Conservation (phyloP, 2,113 vertebrate species). For the Phrynosoma platyrhinos region DNA sequence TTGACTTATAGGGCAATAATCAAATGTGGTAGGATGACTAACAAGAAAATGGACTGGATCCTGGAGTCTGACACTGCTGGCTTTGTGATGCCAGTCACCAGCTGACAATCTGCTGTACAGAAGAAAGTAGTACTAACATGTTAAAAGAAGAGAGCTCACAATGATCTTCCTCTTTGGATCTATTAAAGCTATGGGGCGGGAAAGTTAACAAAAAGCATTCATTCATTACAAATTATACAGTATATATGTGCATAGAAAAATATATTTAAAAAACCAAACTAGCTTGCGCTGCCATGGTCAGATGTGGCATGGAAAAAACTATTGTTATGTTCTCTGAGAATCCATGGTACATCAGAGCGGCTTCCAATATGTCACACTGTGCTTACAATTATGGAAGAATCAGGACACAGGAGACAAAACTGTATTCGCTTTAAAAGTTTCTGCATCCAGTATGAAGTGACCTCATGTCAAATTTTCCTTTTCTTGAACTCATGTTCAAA, state of each 20-base stretch:
- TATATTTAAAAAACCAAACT: conserved; percentile 36
- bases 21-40: conserved; percentile 16
- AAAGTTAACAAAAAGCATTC: conserved; percentile 32
- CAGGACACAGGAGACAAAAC: conserved; percentile 20
- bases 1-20: conserved; percentile 32
- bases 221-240: conserved; percentile 40
- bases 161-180: conserved; percentile 17
- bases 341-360: neutral
- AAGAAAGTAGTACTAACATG: conserved; percentile 22
- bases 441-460: conserved; percentile 22
- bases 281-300: conserved; percentile 22
- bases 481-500: conserved; percentile 59
- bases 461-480: conserved; percentile 59
- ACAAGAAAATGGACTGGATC: conserved; percentile 25
- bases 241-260: conserved; percentile 24
- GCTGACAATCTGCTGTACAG: neutral
- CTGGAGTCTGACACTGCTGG: neutral
- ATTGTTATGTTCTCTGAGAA: neutral
- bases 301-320: neutral
- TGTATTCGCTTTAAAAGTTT: conserved; percentile 31
- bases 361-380: neutral
- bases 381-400: conserved; percentile 30
- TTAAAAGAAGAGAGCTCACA: neutral
- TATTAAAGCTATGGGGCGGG: neutral
- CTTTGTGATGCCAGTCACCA: conserved; percentile 16